Percentiles rank a stretch among this genome's conserved stretches.
Conservation (phyloP, 2,113 vertebrate genomes). For the Megaleporinus macrocephalus region DNA sequence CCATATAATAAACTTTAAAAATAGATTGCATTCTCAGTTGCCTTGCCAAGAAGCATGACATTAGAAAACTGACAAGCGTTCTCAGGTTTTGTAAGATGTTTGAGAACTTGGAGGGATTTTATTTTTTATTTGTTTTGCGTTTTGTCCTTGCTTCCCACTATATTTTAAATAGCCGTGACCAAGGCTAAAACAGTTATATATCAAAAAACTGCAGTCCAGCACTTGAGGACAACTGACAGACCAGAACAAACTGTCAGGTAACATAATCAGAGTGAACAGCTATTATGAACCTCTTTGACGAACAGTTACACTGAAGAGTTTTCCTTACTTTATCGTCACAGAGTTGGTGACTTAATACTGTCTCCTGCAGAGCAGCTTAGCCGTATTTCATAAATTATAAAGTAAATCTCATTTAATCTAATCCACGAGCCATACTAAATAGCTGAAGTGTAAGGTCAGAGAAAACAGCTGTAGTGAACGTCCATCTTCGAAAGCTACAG, state of each 20-base stretch:
- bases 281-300: neutral
- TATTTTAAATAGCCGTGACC: no score
- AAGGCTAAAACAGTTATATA: neutral
- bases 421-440: conserved; percentile 5
- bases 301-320: neutral
- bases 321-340: neutral
- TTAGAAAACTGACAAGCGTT: no score
- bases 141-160: no score
- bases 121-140: no score
- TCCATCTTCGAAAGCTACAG: neutral
- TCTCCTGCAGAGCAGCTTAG: neutral
- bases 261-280: neutral
- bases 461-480: conserved; percentile 1
- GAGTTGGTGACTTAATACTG: neutral
- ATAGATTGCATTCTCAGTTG: neutral
- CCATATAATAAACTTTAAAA: neutral
- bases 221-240: neutral
- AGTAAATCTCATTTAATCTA: conserved; percentile 24
- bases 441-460: neutral
- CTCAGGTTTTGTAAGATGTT: no score
- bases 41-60: neutral
- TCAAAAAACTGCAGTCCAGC: neutral
- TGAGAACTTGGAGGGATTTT: no score
- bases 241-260: neutral
- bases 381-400: conserved; percentile 22